Base-by-base conservation (phyloP, 1,140 invertebrate species). In the Holotrichia oblita region DNA sequence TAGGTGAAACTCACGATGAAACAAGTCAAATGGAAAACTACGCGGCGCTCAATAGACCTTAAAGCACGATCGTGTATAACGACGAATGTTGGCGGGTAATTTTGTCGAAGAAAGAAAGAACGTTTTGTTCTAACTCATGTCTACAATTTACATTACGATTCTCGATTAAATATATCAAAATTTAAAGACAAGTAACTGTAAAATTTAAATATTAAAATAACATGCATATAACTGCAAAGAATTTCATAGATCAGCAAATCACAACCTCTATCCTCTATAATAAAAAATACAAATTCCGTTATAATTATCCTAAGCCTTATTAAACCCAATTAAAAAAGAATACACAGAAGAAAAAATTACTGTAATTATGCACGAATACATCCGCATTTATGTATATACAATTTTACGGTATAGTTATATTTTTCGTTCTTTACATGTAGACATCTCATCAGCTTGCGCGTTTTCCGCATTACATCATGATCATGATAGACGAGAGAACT, bases 251-350 rank as follows among this genome's bases (percentile, higher is more conserved):
- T 48, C 44, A 48, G 44, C 44, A n/a, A 9, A 48, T n/a, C 44
- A 48, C n/a, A 48, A 48, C 44, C 44, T n/a, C n/a, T n/a, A n/a
- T n/a, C n/a, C n/a, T n/a, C n/a, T n/a, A n/a, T n/a, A n/a, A 48
- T 48, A 48, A 48, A 48, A n/a, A 48, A 48, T 12, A 42, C 2
- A 12, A 10, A 48, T 48, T 48, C 44, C 44, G 44, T 48, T 48
- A 48, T 48, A 48, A 48, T 48, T 14, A 48, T n/a, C 12, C n/a
- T n/a, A 48, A 48, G 44, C 44, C 12, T 48, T 48, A 48, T 48
- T 48, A 48, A 48, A 48, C 44, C 12, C n/a, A 48, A 48, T 48
- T 48, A 48, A 14, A 48, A 48, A n/a, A 48, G 44, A 48, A n/a
- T n/a, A n/a, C 44, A 12, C 44, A 48, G 12, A 10, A 48, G 12